Conservation (phyloP, 1,140 invertebrate species). For the Scaptomyza hsui region DNA sequence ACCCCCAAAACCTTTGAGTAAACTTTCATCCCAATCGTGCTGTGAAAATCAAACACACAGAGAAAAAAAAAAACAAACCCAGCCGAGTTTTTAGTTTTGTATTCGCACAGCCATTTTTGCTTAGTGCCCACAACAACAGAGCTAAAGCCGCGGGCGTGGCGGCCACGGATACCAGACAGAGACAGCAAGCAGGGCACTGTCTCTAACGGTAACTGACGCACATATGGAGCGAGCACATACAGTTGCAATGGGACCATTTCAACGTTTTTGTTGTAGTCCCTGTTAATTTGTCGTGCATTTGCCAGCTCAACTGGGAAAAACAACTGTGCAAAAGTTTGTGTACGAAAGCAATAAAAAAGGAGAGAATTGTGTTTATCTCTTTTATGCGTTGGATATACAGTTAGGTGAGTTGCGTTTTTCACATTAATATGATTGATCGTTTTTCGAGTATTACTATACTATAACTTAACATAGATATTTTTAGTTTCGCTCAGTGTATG, state of each 20-base stretch:
- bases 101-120: constrained; percentile 34
- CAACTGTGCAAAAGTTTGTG: constrained; percentile 35
- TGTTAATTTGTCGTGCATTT: constrained; percentile 81
- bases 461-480: background rate
- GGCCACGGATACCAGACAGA: constrained; percentile 29
- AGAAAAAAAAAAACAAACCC: constrained; percentile 60
- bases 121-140: constrained; percentile 17
- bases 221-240: background rate
- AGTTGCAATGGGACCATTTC: constrained; percentile 55
- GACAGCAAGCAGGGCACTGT: background rate
- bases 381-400: background rate
- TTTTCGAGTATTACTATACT: too few relatives aligned
- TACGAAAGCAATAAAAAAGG: constrained; percentile 23
- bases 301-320: constrained; percentile 44
- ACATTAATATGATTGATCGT: too few relatives aligned
- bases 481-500: constrained; percentile 22
- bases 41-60: constrained; percentile 52
- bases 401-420: constrained; percentile 1
- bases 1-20: constrained; percentile 7
- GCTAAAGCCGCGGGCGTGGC: constrained; percentile 69
- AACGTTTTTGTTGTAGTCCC: constrained; percentile 40
- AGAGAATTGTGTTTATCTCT: background rate
- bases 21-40: constrained; percentile 37
- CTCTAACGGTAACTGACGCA: constrained; percentile 1
- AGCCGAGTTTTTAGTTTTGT: constrained; percentile 63